Conservation (phyloP, 2,797 vertebrate genomes). For the Threskiornis aethiopicus region DNA sequence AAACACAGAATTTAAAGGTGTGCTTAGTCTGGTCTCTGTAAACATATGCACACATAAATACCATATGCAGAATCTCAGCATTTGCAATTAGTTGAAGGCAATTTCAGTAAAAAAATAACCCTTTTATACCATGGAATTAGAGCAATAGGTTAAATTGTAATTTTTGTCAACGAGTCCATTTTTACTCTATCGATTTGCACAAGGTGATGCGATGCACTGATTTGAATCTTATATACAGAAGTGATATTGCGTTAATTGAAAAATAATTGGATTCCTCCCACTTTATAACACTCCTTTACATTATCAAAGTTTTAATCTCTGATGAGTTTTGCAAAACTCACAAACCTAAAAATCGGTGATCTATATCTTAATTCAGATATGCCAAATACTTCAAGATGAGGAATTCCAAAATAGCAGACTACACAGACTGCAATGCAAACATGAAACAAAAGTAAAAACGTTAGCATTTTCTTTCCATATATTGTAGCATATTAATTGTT, state of each 20-base stretch:
- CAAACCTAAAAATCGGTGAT: conserved; percentile 55
- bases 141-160: conserved; percentile 33
- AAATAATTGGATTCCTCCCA: conserved; percentile 38
- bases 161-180: conserved; percentile 47
- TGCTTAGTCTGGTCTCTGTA: background rate
- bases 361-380: conserved; percentile 65
- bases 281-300: background rate
- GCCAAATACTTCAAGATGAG: conserved; percentile 48
- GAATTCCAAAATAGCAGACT: conserved; percentile 43
- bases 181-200: conserved; percentile 43
- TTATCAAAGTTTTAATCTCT: conserved; percentile 55
- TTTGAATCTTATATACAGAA: conserved; percentile 52
- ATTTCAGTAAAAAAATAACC: conserved; percentile 51
- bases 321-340: conserved; percentile 59
- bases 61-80: conserved; percentile 20
- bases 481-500: conserved; percentile 74
- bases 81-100: conserved; percentile 29
- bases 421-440: conserved; percentile 48
- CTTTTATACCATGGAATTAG: conserved; percentile 14
- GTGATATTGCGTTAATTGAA: conserved; percentile 50
- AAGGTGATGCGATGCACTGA: conserved; percentile 32
- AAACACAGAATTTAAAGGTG: conserved; percentile 6
- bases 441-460: conserved; percentile 64
- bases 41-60: background rate
- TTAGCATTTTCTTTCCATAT: conserved; percentile 67